Conservation (phyloP, 1,140 invertebrate genomes). For the Pseudomyrmex concolor region DNA sequence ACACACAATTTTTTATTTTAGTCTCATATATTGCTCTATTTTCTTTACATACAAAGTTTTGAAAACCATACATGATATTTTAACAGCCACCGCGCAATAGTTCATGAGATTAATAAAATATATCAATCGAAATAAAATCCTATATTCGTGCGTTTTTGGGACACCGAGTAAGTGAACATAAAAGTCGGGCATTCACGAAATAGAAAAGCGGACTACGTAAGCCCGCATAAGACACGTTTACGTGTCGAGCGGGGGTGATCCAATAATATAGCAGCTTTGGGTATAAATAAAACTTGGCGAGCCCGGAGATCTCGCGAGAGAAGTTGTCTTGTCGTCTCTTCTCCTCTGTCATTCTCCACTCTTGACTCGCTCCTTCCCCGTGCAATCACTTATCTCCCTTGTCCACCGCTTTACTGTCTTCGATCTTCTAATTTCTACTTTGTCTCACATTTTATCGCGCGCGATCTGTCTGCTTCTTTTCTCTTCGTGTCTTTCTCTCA, state of each 20-base stretch:
- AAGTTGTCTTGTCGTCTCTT: conserved; percentile 54
- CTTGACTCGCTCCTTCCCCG: conserved; percentile 29
- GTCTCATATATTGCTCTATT: no score
- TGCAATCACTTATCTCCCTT: conserved; percentile 39
- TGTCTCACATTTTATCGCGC: conserved; percentile 13
- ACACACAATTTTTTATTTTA: no score
- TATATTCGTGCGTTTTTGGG: neutral
- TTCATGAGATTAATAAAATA: neutral
- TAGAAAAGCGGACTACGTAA: conserved; percentile 69
- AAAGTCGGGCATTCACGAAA: conserved; percentile 65
- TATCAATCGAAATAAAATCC: neutral
- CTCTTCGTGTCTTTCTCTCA: neutral
- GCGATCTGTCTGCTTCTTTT: conserved; percentile 17
- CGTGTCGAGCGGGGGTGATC: conserved; percentile 76
- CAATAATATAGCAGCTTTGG: conserved; percentile 81
- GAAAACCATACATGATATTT: no score
- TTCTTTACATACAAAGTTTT: no score
- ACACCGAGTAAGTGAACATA: conserved; percentile 43
- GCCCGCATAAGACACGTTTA: conserved; percentile 73
- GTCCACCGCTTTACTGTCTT: conserved; percentile 47
- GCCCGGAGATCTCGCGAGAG: conserved; percentile 75
- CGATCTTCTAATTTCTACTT: conserved; percentile 20
- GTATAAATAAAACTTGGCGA: conserved; percentile 79
- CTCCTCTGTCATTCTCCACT: conserved; percentile 20
- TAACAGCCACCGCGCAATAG: no score